Evolutionary conservation across 2,113 vertebrate species (phyloP), one percentile per base, ranked within the genome.

Genomic region (Poicephalus meyeri): DNA sequence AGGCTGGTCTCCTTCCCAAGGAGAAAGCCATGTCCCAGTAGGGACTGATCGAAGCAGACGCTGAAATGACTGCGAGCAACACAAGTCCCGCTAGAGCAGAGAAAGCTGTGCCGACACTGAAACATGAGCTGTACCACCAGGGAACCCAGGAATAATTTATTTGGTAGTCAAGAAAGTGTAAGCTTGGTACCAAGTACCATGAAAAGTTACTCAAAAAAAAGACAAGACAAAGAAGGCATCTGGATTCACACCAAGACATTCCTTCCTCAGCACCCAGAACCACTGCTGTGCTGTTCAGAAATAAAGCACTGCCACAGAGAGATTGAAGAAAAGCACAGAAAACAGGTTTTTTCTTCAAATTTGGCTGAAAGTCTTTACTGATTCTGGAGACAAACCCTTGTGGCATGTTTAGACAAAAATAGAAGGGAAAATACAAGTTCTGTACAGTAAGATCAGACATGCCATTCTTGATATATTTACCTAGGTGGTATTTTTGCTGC

Each of bases 1-100:
- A 77, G 23, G 5, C 23, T 50, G 44, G 44, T 61, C 64, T 76
- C 19, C 31, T 53, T 77, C 46, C 49, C 37, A 41, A 77, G 66
- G 28, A 74, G 65, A 81, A 92, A 82, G 41, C 35, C 20, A 55
- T 23, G 16, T 72, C 46, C 53, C 21, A 52, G 16, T 28, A 66
- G 42, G 16, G 42, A 23, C 20, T 5, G 10, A 37, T 14, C 31
- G 35, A 26, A 18, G 7, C 1, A 0, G 16, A 79, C 0, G 0
- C 29, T 41, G 24, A 25, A 80, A 80, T 0, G 0, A 37, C n/a
- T 4, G 42, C 0, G 0, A 80, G 47, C 72, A 84, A 11, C 24
- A 31, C 6, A 4, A 87, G 56, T 29, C 41, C 58, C 4, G 0
- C 25, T 18, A 49, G 7, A 65, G 49, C 49, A 76, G 15, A 82